phyloP scores from a whole-genome alignment of 2,113 vertebrate genomes.

The Montifringilla adamsi region DNA sequence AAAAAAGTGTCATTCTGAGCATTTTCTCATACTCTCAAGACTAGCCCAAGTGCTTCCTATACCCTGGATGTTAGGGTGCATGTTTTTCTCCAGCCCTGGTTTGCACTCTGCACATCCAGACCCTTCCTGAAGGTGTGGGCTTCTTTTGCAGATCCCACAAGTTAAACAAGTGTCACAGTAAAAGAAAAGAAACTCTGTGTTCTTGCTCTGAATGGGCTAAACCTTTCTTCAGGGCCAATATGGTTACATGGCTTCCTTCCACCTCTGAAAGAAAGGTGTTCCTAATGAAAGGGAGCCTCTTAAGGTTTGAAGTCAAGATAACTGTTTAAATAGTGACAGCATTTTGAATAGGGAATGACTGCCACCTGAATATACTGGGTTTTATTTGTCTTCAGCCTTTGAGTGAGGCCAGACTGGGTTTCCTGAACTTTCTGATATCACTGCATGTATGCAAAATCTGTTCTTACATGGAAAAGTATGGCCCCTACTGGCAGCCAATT shows the following conservation, averaged over 20 bases:
- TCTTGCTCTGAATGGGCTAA: neutral
- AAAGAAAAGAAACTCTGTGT: neutral
- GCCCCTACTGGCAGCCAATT: conserved; percentile 14
- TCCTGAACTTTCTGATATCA: neutral
- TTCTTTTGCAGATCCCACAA: neutral
- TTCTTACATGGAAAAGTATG: conserved; percentile 35
- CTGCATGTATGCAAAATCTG: conserved; percentile 8
- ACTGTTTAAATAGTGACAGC: neutral
- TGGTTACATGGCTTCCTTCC: neutral
- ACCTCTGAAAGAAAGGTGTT: neutral
- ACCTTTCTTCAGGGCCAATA: neutral
- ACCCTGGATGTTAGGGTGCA: neutral
- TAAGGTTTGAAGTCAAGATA: neutral
- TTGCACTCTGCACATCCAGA: neutral
- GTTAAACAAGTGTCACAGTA: neutral
- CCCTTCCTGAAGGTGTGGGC: neutral
- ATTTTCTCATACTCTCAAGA: neutral
- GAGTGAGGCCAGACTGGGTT: neutral
- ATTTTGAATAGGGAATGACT: neutral
- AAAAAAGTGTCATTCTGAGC: neutral
- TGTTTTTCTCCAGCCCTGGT: neutral
- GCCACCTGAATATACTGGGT: neutral
- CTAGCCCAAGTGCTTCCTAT: neutral
- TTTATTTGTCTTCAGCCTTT: neutral
- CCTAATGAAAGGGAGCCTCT: neutral